Conservation (phyloP, 2,888 invertebrate species). For the Eupeodes latifasciatus region DNA sequence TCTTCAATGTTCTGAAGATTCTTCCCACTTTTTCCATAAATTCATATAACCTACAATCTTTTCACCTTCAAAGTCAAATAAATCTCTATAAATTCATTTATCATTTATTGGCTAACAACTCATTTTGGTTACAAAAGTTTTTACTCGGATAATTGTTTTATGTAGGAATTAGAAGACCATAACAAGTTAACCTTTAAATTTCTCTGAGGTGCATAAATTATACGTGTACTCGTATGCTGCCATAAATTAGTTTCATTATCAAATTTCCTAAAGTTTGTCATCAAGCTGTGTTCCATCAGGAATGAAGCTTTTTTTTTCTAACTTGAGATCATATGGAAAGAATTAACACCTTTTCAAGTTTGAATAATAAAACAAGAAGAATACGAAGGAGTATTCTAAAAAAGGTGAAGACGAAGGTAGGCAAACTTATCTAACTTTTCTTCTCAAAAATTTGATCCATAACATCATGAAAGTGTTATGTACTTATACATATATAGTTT, state of each 20-base stretch:
- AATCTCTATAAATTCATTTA: background rate
- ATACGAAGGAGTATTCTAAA: background rate
- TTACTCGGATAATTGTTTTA: conserved; percentile 11
- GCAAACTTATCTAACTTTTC: conserved; percentile 32
- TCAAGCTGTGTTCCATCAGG: background rate
- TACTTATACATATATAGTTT: background rate
- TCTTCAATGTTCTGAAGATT: too few relatives aligned
- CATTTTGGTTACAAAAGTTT: background rate
- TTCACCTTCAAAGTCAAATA: background rate
- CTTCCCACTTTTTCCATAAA: too few relatives aligned
- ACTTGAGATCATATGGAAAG: background rate
- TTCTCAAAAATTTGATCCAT: conserved; percentile 22
- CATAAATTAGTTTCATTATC: conserved; percentile 34
- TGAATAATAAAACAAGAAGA: background rate
- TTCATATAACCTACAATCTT: too few relatives aligned
- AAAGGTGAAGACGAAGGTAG: background rate
- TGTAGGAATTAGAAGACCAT: background rate
- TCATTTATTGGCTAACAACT: background rate
- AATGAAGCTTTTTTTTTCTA: conserved; percentile 15
- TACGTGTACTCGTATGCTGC: background rate
- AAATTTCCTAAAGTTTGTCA: conserved; percentile 27
- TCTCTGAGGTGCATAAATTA: background rate
- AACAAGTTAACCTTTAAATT: conserved; percentile 31
- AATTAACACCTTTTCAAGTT: conserved; percentile 31
- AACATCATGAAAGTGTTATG: conserved; percentile 25